These are phyloP conservation scores for Zoanthus gigantus DNA, from an alignment of 92 coral and sea anemone genomes.

Conservation along the genomic window DNA sequence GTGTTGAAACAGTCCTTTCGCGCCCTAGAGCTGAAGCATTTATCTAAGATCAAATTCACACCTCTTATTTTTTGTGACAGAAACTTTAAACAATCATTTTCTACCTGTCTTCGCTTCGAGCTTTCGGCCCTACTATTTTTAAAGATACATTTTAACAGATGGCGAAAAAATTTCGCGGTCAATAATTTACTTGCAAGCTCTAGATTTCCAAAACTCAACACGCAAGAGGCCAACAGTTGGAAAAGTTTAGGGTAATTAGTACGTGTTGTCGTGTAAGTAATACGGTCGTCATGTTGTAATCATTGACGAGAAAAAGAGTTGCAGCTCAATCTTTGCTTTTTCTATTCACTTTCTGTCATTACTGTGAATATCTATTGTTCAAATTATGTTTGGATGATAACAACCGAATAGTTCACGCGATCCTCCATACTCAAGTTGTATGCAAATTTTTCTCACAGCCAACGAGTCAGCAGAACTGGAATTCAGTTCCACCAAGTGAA, in stretches of 20 bases:
- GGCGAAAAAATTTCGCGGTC: slow-evolving; percentile 33
- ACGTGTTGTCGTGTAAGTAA: slow-evolving; percentile 46
- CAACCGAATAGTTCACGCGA: slow-evolving; percentile 81
- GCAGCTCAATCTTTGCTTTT: slow-evolving; percentile 80
- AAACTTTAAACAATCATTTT: slow-evolving; percentile 51
- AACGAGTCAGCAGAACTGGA: slow-evolving; percentile 84
- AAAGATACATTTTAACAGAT: slow-evolving; percentile 19
- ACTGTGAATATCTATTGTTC: slow-evolving; percentile 74
- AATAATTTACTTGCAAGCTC: slow-evolving; percentile 43
- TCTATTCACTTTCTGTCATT: slow-evolving; percentile 84
- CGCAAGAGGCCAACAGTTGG: slow-evolving; percentile 46
- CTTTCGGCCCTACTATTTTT: slow-evolving; percentile 11
- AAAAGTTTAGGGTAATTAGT: slow-evolving; percentile 39
- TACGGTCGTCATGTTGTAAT: slow-evolving; percentile 66
- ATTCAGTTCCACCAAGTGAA: slow-evolving; percentile 81
- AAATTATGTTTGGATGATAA: slow-evolving; percentile 62
- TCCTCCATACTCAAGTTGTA: slow-evolving; percentile 54
- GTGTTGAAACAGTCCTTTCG: slow-evolving; percentile 91
- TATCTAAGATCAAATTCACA: slow-evolving; percentile 92
- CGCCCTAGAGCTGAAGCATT: slow-evolving; percentile 72
- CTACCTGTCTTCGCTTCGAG: slow-evolving; percentile 73
- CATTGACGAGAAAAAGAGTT: slow-evolving; percentile 77
- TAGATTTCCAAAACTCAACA: slow-evolving; percentile 9
- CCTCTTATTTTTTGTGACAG: slow-evolving; percentile 84
- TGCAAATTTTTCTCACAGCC: slow-evolving; percentile 68